A percentile compares a stretch with the other conserved stretches of the same genome.
Conservation (phyloP, 2,888 invertebrate genomes). For the Exephanes ischioxanthus region DNA sequence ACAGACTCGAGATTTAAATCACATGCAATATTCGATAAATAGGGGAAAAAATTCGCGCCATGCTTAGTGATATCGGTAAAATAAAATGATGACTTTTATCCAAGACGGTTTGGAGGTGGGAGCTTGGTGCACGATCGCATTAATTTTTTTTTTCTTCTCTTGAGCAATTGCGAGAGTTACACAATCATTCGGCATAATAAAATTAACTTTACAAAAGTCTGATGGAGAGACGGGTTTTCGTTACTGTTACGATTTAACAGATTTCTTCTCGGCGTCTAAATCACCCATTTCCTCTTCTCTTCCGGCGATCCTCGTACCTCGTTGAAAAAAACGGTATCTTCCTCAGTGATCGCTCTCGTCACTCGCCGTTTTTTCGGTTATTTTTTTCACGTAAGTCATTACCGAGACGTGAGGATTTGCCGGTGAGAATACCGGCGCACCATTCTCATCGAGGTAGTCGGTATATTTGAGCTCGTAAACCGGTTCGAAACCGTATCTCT, state of each 20-base stretch:
- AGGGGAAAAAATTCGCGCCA: not conserved
- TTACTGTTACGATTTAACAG: not conserved
- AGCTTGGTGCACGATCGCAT: conserved; percentile 27
- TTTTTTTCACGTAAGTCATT: conserved; percentile 87
- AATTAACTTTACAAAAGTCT: conserved; percentile 14
- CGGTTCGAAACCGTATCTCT: conserved; percentile 90
- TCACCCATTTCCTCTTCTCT: not conserved
- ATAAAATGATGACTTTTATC: not conserved
- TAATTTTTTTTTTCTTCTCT: conserved; percentile 1
- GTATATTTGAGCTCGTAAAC: conserved; percentile 88
- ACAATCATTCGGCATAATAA: conserved; percentile 39
- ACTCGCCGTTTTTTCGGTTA: conserved; percentile 71
- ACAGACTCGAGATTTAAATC: not conserved
- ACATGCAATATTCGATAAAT: not conserved
- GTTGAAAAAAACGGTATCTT: not conserved
- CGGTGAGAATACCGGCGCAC: conserved; percentile 88
- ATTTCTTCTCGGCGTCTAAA: not conserved
- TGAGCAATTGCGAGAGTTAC: conserved; percentile 35
- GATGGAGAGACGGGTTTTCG: conserved; percentile 14
- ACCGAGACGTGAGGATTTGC: conserved; percentile 88
- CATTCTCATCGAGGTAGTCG: conserved; percentile 88
- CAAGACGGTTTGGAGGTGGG: not conserved
- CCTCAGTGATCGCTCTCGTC: conserved; percentile 30
- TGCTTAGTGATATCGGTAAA: not conserved
- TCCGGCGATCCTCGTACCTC: not conserved